Base-by-base conservation (phyloP, 2,888 invertebrate genomes). In the Saturnia pavonia region DNA sequence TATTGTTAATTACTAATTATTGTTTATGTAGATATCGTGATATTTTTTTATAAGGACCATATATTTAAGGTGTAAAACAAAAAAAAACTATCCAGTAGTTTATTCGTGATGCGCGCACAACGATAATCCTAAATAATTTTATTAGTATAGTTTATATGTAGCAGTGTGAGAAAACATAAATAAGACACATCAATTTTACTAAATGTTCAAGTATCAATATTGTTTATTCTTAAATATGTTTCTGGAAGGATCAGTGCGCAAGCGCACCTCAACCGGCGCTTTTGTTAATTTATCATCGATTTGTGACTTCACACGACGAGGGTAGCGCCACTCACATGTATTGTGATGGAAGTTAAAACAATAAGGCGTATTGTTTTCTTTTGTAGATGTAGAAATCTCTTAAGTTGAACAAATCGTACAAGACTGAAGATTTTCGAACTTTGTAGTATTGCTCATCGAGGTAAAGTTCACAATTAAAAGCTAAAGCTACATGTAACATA, bases 271-370 rank as follows among this genome's bases (percentile, higher is more conserved):
- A 72, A 74, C 75, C 81, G 81, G 81, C 77, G 74, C 85, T 82
- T 83, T 85, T 82, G 82, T 81, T 81, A 79, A 80, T 80, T 79
- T 78, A 68, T 79, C 79, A 78, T 80, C 57, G 80, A 82, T 82
- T 82, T 81, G 82, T 80, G 82, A 80, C 80, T 85, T 85, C 83
- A 83, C 85, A 81, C 83, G 77, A 72, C 74, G 57, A 25, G 57
- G 27, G 12, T 4, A 60, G 25, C 75, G 25, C 75, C 77, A 78
- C 78, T 78, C 78, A 82, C 80, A 40, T 42, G 63, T 48, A 69
- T 45, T 60, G 68, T 45, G 19, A 22, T 45, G 57, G 27, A 66
- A 48, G 40, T 51, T 48, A 65, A 51, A 65, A 66, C 48, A 63
- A 65, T 34, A 65, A 19, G 22, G 22, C 40, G 54, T 51, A 40